Evolutionary conservation across 53 echinoderm and acorn worm genomes (phyloP).

Genomic region (Zoroaster sp.): DNA sequence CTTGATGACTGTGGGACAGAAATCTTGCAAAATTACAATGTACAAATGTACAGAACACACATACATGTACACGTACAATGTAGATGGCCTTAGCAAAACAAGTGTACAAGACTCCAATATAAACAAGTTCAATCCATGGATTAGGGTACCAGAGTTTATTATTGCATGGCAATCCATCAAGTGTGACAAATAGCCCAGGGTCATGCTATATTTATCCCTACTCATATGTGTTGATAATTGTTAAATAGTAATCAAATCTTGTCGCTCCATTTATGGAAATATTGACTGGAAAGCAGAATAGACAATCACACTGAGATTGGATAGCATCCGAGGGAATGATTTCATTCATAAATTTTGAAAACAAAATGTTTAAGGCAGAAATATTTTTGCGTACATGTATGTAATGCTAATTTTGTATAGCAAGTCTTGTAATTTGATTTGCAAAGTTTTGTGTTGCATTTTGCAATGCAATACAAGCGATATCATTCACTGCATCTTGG

Average conservation of each 20-base stretch:
- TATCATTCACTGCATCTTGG: no score
- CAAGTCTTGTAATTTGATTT: no score
- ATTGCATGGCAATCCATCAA: background rate
- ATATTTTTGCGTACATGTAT: no score
- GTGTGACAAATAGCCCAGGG: background rate
- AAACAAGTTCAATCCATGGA: background rate
- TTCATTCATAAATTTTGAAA: no score
- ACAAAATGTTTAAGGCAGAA: no score
- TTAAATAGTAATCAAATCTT: background rate
- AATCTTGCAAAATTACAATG: no score
- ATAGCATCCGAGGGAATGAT: background rate
- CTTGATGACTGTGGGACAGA: no score
- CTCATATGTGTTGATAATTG: slow-evolving; percentile 1
- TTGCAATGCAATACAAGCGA: no score
- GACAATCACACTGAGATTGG: background rate
- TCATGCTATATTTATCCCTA: slow-evolving; percentile 8
- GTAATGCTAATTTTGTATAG: no score
- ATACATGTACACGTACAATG: no score
- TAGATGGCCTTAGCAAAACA: background rate
- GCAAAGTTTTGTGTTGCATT: no score
- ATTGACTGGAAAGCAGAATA: background rate
- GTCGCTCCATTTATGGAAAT: slow-evolving; percentile 1
- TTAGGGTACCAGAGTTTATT: background rate
- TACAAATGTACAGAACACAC: no score
- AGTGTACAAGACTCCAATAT: background rate